phyloP scores from a whole-genome alignment of 2,888 invertebrate genomes.

The Lottia gigantea region DNA sequence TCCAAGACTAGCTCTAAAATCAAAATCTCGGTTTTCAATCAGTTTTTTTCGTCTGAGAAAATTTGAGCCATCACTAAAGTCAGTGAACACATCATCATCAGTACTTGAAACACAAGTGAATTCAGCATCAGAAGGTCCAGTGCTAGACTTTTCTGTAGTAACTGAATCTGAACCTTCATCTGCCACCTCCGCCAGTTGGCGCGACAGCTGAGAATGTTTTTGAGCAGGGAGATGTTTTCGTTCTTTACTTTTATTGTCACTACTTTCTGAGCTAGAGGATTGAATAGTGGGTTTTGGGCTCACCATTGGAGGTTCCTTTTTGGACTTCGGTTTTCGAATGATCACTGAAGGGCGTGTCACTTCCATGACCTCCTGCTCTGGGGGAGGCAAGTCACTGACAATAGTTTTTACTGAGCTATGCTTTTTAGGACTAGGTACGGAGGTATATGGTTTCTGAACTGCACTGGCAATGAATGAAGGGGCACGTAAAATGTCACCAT shows the following conservation, averaged over 20 bases:
- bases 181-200: constrained; percentile 33
- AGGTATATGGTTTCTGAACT: constrained; percentile 34
- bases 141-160: constrained; percentile 29
- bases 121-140: constrained; percentile 29
- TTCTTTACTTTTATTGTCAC: neutral
- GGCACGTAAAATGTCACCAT: constrained; percentile 27
- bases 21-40: constrained; percentile 10
- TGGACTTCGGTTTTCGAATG: neutral
- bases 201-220: constrained; percentile 33
- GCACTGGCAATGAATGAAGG: constrained; percentile 33
- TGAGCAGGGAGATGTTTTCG: constrained; percentile 33
- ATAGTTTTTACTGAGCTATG: neutral
- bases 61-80: constrained; percentile 13
- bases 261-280: no score
- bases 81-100: constrained; percentile 32
- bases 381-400: constrained; percentile 39
- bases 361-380: constrained; percentile 42
- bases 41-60: constrained; percentile 13
- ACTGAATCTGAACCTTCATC: constrained; percentile 28
- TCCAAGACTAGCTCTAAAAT: constrained; percentile 6
- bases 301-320: constrained; percentile 11
- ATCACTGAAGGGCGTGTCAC: constrained; percentile 32
- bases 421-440: constrained; percentile 17
- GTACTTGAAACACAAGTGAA: constrained; percentile 29
- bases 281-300: neutral